phyloP scores from a whole-genome alignment of 2,797 vertebrate genomes.

The Pseudochaenichthys georgianus region DNA sequence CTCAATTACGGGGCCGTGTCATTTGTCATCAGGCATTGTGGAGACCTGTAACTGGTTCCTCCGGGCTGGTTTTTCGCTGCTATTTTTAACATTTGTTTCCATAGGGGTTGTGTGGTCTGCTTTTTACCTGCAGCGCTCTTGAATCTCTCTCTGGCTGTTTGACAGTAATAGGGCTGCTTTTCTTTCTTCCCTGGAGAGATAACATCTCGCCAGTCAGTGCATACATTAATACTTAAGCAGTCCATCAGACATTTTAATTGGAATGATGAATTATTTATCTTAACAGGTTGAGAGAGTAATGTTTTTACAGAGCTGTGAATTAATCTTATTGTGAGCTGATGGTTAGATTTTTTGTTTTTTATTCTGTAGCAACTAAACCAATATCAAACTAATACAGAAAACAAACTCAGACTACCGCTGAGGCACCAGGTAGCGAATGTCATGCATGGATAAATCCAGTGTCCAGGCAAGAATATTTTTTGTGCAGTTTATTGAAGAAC shows the following conservation, averaged over 20 bases:
- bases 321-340: neutral
- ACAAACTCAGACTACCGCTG: no score
- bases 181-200: slow-evolving; percentile 45
- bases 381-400: no score
- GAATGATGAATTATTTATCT: slow-evolving; percentile 54
- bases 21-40: slow-evolving; percentile 25
- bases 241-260: slow-evolving; percentile 46
- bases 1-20: slow-evolving; percentile 24
- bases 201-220: slow-evolving; percentile 25
- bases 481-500: no score
- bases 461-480: no score
- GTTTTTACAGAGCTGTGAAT: slow-evolving; percentile 22
- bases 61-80: slow-evolving; percentile 32
- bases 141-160: slow-evolving; percentile 16
- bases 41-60: slow-evolving; percentile 20
- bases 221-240: slow-evolving; percentile 58
- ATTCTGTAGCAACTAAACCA: no score
- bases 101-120: slow-evolving; percentile 44
- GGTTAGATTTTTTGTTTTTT: neutral
- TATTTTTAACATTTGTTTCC: slow-evolving; percentile 16
- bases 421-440: no score
- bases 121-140: slow-evolving; percentile 37
- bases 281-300: slow-evolving; percentile 20
- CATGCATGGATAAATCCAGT: no score
- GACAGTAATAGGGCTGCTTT: slow-evolving; percentile 38